Conservation (phyloP, 2,113 vertebrate species). For the Megaleporinus macrocephalus region DNA sequence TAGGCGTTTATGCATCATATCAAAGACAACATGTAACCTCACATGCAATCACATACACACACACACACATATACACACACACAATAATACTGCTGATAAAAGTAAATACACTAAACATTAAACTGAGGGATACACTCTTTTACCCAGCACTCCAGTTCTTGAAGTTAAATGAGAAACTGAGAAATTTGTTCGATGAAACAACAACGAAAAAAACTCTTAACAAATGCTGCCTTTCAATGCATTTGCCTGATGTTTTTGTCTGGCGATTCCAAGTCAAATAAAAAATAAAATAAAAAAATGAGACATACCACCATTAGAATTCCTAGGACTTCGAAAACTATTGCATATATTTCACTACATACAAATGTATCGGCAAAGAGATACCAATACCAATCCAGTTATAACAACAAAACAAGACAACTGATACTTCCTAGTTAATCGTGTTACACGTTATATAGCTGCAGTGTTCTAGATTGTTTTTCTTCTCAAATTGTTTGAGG, state of each 20-base stretch:
- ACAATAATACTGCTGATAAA: slow-evolving; percentile 78
- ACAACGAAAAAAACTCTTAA: background rate
- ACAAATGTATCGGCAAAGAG: slow-evolving; percentile 72
- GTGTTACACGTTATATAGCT: slow-evolving; percentile 13
- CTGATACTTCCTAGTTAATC: slow-evolving; percentile 35
- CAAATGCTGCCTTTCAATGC: background rate
- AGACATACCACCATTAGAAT: slow-evolving; percentile 74
- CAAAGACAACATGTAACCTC: slow-evolving; percentile 76
- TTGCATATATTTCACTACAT: slow-evolving; percentile 78
- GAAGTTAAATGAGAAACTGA: slow-evolving; percentile 68
- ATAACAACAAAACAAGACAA: slow-evolving; percentile 27
- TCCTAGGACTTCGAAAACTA: slow-evolving; percentile 72
- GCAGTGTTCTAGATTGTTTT: slow-evolving; percentile 20
- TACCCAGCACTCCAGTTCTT: slow-evolving; percentile 76
- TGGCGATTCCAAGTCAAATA: slow-evolving; percentile 16
- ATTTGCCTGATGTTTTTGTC: slow-evolving; percentile 35
- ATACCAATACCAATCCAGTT: slow-evolving; percentile 76
- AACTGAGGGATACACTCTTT: slow-evolving; percentile 29
- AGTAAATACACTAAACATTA: slow-evolving; percentile 25
- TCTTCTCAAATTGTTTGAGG: background rate
- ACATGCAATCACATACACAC: slow-evolving; percentile 68
- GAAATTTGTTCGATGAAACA: slow-evolving; percentile 10
- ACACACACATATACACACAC: slow-evolving; percentile 50
- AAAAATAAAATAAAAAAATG: slow-evolving; percentile 16
- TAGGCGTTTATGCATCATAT: slow-evolving; percentile 23